These are phyloP conservation scores for Solea solea DNA, from an alignment of 2,113 vertebrate genomes.

Conservation along the genomic window DNA sequence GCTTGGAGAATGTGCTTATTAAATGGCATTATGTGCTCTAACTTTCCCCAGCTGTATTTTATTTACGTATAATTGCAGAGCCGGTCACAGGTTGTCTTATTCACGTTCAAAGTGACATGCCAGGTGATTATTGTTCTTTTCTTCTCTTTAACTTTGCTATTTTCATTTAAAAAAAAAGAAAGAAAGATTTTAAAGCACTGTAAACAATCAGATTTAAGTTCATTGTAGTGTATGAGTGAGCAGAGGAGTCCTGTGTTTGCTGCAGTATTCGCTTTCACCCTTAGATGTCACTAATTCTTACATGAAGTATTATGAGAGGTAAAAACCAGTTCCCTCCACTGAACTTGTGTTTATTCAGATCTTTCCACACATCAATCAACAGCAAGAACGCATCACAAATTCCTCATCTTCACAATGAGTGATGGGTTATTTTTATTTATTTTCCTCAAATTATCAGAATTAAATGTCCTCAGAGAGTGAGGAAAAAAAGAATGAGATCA, in stretches of 20 bases:
- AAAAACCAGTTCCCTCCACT: background rate
- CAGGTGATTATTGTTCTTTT: slow-evolving; percentile 16
- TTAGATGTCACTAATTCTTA: background rate
- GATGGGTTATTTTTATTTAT: background rate
- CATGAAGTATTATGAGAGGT: background rate
- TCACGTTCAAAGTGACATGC: slow-evolving; percentile 22
- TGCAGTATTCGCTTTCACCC: too few relatives aligned
- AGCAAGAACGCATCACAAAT: slow-evolving; percentile 24
- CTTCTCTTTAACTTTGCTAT: too few relatives aligned
- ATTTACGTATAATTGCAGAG: slow-evolving; percentile 62
- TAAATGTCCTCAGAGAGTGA: slow-evolving; percentile 16
- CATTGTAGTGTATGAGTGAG: too few relatives aligned
- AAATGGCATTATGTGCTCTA: slow-evolving; percentile 67
- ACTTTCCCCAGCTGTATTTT: slow-evolving; percentile 56
- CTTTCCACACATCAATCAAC: slow-evolving; percentile 5
- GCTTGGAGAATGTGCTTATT: slow-evolving; percentile 61
- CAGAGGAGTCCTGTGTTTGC: too few relatives aligned
- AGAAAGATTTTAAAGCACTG: too few relatives aligned
- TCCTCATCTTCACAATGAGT: too few relatives aligned
- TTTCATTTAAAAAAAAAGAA: too few relatives aligned
- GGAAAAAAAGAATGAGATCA: slow-evolving; percentile 30
- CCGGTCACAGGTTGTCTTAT: slow-evolving; percentile 51
- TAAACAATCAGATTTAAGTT: too few relatives aligned
- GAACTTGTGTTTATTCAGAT: background rate
- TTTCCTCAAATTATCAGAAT: slow-evolving; percentile 23